phyloP scores from a whole-genome alignment of 2,888 invertebrate genomes.

The Acleris emargana region DNA sequence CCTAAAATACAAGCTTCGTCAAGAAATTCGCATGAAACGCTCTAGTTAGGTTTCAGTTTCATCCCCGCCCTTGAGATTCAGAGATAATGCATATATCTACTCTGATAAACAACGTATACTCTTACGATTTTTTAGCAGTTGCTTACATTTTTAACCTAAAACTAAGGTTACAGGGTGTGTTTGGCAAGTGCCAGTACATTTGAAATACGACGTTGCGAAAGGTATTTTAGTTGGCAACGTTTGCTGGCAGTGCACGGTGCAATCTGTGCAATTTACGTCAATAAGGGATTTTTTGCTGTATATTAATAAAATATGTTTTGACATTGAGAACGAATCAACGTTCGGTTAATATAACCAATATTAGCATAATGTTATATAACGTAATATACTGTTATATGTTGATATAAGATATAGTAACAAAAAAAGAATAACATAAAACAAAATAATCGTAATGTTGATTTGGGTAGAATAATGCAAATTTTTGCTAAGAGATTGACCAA shows the following conservation, averaged over 20 bases:
- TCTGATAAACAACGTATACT: neutral
- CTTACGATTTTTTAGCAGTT: neutral
- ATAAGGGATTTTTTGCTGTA: slow-evolving; percentile 3
- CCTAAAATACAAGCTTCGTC: neutral
- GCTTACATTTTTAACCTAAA: neutral
- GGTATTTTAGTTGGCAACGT: slow-evolving; percentile 4
- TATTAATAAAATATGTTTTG: slow-evolving; percentile 17
- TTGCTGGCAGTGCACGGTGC: slow-evolving; percentile 12
- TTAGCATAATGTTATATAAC: neutral
- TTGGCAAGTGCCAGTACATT: neutral
- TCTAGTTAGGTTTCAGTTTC: slow-evolving; percentile 4
- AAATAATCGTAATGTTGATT: too few relatives aligned
- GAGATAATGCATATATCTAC: slow-evolving; percentile 10
- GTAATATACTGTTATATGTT: too few relatives aligned
- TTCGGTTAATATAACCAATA: neutral
- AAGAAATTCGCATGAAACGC: neutral
- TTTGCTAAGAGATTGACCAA: too few relatives aligned
- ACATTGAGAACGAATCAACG: neutral
- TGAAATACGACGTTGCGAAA: slow-evolving; percentile 3
- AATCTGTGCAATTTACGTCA: slow-evolving; percentile 19
- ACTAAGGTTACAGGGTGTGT: neutral
- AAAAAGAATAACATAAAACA: too few relatives aligned
- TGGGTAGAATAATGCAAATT: too few relatives aligned
- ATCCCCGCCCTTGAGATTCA: slow-evolving; percentile 12
- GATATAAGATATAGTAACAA: too few relatives aligned